These are phyloP conservation scores for Parochlus steinenii DNA, from an alignment of 2,888 invertebrate species.

Conservation along the genomic window DNA sequence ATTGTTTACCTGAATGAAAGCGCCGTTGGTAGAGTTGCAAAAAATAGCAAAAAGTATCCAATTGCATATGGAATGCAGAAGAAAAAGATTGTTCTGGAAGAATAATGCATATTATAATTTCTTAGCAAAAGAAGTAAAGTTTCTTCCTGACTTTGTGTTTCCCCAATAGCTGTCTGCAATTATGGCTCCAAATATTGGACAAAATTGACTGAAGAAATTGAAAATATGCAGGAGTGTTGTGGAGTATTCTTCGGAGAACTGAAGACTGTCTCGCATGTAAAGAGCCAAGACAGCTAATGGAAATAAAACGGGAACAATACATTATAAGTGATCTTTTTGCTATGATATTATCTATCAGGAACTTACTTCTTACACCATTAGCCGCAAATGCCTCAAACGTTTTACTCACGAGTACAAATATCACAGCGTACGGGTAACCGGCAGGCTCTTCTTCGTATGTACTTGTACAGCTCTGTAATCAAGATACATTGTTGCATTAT, in stretches of 20 bases:
- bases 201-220: conserved; percentile 43
- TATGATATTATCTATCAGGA: background rate
- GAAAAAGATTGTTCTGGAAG: conserved; percentile 40
- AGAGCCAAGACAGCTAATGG: conserved; percentile 42
- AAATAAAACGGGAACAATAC: conserved; percentile 11
- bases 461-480: too few relatives aligned
- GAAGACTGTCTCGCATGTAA: conserved; percentile 40
- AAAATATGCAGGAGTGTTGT: conserved; percentile 43
- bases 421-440: conserved; percentile 25
- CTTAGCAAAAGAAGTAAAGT: background rate
- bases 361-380: conserved; percentile 30
- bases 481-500: too few relatives aligned
- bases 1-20: too few relatives aligned
- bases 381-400: conserved; percentile 30
- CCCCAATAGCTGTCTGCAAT: conserved; percentile 47
- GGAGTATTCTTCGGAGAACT: conserved; percentile 33
- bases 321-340: conserved; percentile 15
- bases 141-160: conserved; percentile 23
- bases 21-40: conserved; percentile 32
- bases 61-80: conserved; percentile 39
- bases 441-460: too few relatives aligned
- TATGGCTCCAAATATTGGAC: conserved; percentile 46
- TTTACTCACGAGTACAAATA: conserved; percentile 25
- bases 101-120: conserved; percentile 11
- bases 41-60: conserved; percentile 33